These are phyloP conservation scores for Vireo griseus DNA, from an alignment of 2,797 vertebrate species.

Conservation along the genomic window DNA sequence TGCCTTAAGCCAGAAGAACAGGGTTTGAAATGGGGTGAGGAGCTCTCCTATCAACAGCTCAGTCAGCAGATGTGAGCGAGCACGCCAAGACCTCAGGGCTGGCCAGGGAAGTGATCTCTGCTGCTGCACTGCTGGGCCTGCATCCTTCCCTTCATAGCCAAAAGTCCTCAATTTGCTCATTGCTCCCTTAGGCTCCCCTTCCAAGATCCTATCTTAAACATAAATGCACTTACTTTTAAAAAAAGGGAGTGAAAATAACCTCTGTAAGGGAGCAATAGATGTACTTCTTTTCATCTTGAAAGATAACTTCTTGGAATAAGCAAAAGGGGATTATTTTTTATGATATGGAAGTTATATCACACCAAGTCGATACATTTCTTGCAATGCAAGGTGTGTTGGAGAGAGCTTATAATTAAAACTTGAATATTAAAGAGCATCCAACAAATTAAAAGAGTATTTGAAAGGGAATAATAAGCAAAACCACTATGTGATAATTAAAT, in stretches of 20 bases:
- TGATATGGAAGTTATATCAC: not conserved
- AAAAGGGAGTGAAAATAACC: not conserved
- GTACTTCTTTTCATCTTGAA: not conserved
- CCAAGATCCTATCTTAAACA: not conserved
- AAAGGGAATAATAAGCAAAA: not conserved
- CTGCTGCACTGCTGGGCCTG: not conserved
- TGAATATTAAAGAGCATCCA: not conserved
- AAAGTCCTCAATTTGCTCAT: not conserved
- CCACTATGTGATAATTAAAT: not conserved
- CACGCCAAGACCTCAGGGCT: fast-evolving
- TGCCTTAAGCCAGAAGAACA: not conserved
- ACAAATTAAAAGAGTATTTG: not conserved
- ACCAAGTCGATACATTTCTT: not conserved
- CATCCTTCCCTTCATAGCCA: not conserved
- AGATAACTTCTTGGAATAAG: not conserved
- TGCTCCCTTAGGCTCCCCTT: not conserved
- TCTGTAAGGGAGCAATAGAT: not conserved
- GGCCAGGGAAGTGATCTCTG: not conserved
- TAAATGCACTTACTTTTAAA: not conserved
- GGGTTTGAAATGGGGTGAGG: not conserved
- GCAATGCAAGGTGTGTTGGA: not conserved
- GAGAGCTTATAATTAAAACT: not conserved
- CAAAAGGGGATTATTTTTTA: not conserved
- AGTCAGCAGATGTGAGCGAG: fast-evolving
- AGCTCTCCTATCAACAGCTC: not conserved